phyloP scores from a whole-genome alignment of 2,113 vertebrate species.

The Pollimyrus isidori region DNA sequence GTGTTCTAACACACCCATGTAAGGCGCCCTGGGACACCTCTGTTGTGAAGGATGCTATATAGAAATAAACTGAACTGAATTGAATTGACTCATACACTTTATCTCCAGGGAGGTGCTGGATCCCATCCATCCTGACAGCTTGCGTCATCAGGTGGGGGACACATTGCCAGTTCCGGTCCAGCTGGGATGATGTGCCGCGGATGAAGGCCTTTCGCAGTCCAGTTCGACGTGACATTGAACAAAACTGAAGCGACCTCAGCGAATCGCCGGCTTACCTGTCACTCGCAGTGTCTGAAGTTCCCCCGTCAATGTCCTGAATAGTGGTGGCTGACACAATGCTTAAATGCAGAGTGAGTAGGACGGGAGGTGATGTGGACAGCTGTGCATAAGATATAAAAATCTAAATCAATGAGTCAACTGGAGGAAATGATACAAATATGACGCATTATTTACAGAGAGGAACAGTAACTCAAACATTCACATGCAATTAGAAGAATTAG shows the following conservation, averaged over 20 bases:
- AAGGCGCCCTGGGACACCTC: no score
- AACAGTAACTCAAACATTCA: not conserved
- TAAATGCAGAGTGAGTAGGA: not conserved
- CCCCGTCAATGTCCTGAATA: not conserved
- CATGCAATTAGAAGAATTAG: not conserved
- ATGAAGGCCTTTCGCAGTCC: not conserved
- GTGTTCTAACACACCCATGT: no score
- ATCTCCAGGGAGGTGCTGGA: not conserved
- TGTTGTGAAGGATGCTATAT: no score
- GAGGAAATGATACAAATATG: not conserved
- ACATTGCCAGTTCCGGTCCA: not conserved
- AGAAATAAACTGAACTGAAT: no score
- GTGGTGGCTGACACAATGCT: not conserved
- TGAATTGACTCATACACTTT: no score
- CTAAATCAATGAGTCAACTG: not conserved
- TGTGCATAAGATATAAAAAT: not conserved
- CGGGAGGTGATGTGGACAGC: not conserved
- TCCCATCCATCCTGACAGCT: not conserved
- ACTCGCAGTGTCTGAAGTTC: not conserved
- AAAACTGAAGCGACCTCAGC: not conserved
- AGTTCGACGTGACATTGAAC: not conserved
- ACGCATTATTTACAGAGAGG: not conserved
- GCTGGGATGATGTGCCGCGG: not conserved
- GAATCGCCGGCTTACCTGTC: not conserved
- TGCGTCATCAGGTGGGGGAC: not conserved